A percentile compares a stretch with the other conserved stretches of the same genome.
These are phyloP conservation scores for Cirrhinus molitorella DNA, from an alignment of 2,797 vertebrate species.

Conservation along the genomic window DNA sequence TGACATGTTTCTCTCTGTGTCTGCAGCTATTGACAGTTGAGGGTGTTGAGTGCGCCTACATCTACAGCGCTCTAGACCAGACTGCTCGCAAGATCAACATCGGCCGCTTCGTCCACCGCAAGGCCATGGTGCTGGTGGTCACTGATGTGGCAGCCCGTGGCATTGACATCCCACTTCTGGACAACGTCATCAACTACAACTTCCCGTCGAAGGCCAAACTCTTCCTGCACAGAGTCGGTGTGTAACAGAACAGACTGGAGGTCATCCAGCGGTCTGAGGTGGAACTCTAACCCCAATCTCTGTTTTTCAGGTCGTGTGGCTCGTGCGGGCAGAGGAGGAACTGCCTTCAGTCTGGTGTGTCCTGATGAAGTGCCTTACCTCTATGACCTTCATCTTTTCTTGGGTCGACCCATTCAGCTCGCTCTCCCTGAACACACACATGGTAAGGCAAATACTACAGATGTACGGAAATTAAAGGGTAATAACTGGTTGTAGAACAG, in stretches of 20 bases:
- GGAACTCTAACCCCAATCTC: background rate
- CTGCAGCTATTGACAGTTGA: constrained; percentile 84
- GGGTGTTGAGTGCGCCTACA: constrained; percentile 88
- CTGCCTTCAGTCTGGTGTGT: constrained; percentile 89
- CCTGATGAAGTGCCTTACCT: constrained; percentile 89
- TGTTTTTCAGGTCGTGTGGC: constrained; percentile 89
- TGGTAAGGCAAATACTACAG: constrained; percentile 61
- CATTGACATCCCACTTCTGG: constrained; percentile 96
- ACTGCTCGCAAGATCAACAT: constrained; percentile 98
- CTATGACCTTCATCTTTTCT: constrained; percentile 93
- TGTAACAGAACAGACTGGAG: constrained; percentile 55
- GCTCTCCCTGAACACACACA: constrained; percentile 72
- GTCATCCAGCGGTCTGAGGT: background rate
- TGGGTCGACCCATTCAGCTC: constrained; percentile 84
- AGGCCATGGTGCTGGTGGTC: constrained; percentile 91
- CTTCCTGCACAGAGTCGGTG: constrained; percentile 96
- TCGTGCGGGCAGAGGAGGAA: constrained; percentile 91
- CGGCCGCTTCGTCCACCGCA: constrained; percentile 89
- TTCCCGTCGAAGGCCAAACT: constrained; percentile 96
- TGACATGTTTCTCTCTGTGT: background rate
- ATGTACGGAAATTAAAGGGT: no score
- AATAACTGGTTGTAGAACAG: no score
- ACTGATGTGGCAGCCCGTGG: constrained; percentile 96
- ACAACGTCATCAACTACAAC: constrained; percentile 98
- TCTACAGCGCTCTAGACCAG: constrained; percentile 97